Conservation (phyloP, 2,888 invertebrate species). For the Phortica magna region DNA sequence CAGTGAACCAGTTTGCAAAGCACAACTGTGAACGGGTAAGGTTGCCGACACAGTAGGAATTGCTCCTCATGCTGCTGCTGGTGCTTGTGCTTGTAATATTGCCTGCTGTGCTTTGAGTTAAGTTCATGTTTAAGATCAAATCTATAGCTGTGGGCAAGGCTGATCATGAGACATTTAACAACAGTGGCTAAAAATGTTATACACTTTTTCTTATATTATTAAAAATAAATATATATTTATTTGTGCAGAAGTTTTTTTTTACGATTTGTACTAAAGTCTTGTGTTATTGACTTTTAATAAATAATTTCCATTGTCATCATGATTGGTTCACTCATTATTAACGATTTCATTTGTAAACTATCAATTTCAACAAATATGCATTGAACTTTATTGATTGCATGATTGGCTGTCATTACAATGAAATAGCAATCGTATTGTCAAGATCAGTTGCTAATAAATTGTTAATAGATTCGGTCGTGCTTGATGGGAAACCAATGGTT, state of each 20-base stretch:
- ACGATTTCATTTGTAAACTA: neutral
- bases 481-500: neutral
- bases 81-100: neutral
- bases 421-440: neutral
- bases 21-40: neutral
- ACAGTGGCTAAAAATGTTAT: slow-evolving; percentile 17
- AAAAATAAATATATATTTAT: neutral
- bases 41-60: neutral
- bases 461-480: slow-evolving; percentile 21
- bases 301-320: neutral
- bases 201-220: neutral
- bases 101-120: neutral
- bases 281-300: neutral
- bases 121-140: neutral
- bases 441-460: neutral
- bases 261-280: neutral
- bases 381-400: slow-evolving; percentile 24
- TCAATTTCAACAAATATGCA: neutral
- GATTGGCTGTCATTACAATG: neutral
- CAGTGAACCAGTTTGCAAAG: slow-evolving; percentile 1
- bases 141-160: neutral
- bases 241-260: neutral
- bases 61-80: neutral
- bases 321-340: neutral
- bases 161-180: neutral